Evolutionary conservation across 2,113 vertebrate genomes (phyloP).

Genomic region (Beaufortia kweichowensis): DNA sequence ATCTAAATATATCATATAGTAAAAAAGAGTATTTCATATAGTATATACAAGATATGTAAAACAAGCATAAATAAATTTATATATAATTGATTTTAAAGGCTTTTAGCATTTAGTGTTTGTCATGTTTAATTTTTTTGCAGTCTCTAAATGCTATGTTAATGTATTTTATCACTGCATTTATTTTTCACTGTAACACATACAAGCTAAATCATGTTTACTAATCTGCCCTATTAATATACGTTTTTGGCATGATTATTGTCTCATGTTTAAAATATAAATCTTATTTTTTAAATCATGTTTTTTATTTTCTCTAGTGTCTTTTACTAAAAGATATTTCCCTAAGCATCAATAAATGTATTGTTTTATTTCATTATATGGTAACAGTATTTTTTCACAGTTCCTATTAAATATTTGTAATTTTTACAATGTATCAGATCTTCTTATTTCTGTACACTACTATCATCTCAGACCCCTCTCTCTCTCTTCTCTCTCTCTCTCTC

Average conservation of each 20-base stretch:
- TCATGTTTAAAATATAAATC: neutral
- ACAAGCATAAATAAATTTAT: neutral
- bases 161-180: conserved; percentile 3
- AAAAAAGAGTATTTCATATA: neutral
- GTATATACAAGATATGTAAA: neutral
- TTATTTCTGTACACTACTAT: neutral
- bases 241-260: neutral
- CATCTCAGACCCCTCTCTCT: neutral
- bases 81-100: neutral
- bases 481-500: neutral
- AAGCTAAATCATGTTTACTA: neutral
- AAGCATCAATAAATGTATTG: too few relatives aligned
- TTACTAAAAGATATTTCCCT: too few relatives aligned
- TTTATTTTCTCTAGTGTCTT: too few relatives aligned
- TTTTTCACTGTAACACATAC: conserved; percentile 8
- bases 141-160: neutral
- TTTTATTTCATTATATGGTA: too few relatives aligned
- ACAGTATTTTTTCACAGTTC: too few relatives aligned
- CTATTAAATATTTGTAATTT: neutral
- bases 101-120: conserved; percentile 2
- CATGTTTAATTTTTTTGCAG: neutral
- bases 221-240: neutral
- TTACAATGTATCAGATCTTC: neutral
- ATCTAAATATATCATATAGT: neutral
- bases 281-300: too few relatives aligned